Percentiles rank a stretch among this genome's conserved stretches.
phyloP scores from a whole-genome alignment of 2,797 vertebrate species.

The Hippocampus kuda region DNA sequence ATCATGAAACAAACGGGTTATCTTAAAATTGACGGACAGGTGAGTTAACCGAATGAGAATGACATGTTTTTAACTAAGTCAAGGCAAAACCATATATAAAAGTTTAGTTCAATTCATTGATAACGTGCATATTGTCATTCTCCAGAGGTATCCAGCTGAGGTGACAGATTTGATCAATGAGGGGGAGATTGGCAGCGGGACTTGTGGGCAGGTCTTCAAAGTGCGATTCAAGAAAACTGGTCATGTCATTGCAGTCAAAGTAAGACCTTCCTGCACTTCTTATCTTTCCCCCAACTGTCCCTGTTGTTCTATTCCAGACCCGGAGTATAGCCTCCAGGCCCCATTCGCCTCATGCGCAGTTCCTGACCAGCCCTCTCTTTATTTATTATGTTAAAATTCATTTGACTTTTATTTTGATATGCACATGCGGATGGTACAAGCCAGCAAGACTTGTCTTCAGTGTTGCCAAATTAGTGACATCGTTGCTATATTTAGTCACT shows the following conservation, averaged over 20 bases:
- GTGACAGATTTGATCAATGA: constrained; percentile 86
- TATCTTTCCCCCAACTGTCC: neutral
- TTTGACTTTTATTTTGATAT: too few species aligned
- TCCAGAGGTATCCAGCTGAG: constrained; percentile 84
- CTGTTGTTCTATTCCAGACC: too few species aligned
- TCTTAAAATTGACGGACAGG: constrained; percentile 88
- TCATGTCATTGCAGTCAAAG: constrained; percentile 88
- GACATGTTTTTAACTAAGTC: neutral
- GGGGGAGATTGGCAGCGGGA: constrained; percentile 90
- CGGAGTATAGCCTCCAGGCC: too few species aligned
- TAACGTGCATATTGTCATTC: neutral
- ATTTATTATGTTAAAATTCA: too few species aligned
- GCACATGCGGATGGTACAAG: too few species aligned
- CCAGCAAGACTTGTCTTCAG: too few species aligned
- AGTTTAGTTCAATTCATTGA: neutral
- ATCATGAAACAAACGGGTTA: constrained; percentile 95
- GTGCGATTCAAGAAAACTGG: constrained; percentile 88
- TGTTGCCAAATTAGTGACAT: too few species aligned
- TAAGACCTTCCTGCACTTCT: constrained; percentile 35
- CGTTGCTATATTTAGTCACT: too few species aligned
- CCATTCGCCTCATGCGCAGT: too few species aligned
- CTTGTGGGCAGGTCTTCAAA: constrained; percentile 92
- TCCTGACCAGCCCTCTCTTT: too few species aligned
- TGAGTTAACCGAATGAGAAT: constrained; percentile 36
- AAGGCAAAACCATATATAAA: too few species aligned